A percentile compares a stretch with the other conserved stretches of the same genome.
Evolutionary conservation across 2,797 vertebrate genomes (phyloP).

Genomic region (Erithacus rubecula): DNA sequence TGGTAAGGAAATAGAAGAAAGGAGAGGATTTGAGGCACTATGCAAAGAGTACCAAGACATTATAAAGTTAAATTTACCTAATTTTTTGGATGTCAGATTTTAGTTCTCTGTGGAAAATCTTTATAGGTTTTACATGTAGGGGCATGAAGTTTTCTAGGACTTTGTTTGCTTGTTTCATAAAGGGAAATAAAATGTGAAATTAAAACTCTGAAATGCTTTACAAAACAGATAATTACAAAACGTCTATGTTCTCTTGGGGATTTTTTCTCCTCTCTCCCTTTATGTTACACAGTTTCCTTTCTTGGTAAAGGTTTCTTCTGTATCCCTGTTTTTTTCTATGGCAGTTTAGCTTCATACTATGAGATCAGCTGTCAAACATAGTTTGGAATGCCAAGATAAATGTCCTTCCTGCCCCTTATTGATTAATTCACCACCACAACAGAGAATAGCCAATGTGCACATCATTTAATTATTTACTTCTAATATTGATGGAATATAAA

Average conservation of each 20-base stretch:
- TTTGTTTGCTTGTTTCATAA: not conserved
- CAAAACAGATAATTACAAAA: not conserved
- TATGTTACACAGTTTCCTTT: not conserved
- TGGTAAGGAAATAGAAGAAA: not conserved
- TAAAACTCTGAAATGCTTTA: not conserved
- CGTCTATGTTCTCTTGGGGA: not conserved
- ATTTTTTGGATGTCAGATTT: not conserved
- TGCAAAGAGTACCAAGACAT: not conserved
- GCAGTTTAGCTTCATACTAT: constrained; percentile 14
- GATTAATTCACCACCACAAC: not conserved
- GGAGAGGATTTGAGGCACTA: not conserved
- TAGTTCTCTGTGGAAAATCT: not conserved
- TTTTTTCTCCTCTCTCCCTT: not conserved
- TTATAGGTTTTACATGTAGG: not conserved
- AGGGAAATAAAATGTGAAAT: not conserved
- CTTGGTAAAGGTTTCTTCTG: constrained; percentile 33
- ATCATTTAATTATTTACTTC: not conserved
- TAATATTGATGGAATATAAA: not conserved
- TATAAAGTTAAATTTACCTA: not conserved
- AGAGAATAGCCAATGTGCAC: not conserved
- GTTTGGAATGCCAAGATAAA: constrained; percentile 41
- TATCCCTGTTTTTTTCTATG: not conserved
- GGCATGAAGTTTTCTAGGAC: not conserved
- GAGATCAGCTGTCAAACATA: constrained; percentile 44
- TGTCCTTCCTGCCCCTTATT: not conserved